A percentile compares a stretch with the other conserved stretches of the same genome.
These are phyloP conservation scores for Sparidentex hasta DNA, from an alignment of 2,797 vertebrate genomes.

Conservation along the genomic window DNA sequence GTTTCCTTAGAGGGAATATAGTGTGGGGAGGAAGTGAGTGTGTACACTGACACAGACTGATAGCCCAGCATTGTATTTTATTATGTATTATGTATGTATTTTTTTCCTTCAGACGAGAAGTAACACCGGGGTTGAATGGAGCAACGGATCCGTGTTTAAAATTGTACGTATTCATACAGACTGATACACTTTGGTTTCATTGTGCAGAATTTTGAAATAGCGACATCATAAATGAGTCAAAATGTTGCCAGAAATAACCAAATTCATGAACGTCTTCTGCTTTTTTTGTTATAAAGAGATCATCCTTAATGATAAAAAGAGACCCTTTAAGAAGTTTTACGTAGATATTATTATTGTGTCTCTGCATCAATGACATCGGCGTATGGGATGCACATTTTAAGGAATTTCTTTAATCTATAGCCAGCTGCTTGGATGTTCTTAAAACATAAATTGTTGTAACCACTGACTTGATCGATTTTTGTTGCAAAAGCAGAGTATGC, in stretches of 20 bases:
- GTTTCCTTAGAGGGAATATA: conserved; percentile 36
- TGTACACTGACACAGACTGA: background rate
- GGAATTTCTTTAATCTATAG: too few species aligned
- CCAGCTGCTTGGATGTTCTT: too few species aligned
- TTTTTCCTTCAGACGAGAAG: conserved; percentile 3
- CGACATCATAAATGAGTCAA: background rate
- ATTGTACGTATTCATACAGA: background rate
- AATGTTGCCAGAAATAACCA: background rate
- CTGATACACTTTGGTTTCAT: too few species aligned
- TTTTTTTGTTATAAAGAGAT: background rate
- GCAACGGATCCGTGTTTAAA: background rate
- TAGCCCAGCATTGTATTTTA: background rate
- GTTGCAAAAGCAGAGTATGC: too few species aligned
- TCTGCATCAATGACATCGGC: too few species aligned
- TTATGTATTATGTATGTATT: too few species aligned
- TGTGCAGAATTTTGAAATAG: background rate
- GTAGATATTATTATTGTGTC: too few species aligned
- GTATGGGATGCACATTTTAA: too few species aligned
- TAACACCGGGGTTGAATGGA: background rate
- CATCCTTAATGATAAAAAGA: background rate
- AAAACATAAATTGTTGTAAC: too few species aligned
- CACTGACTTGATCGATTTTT: too few species aligned
- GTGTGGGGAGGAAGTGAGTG: background rate
- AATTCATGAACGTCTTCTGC: background rate
- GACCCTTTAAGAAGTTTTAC: background rate